phyloP scores from a whole-genome alignment of 2,888 invertebrate genomes.

The Ischnura elegans region DNA sequence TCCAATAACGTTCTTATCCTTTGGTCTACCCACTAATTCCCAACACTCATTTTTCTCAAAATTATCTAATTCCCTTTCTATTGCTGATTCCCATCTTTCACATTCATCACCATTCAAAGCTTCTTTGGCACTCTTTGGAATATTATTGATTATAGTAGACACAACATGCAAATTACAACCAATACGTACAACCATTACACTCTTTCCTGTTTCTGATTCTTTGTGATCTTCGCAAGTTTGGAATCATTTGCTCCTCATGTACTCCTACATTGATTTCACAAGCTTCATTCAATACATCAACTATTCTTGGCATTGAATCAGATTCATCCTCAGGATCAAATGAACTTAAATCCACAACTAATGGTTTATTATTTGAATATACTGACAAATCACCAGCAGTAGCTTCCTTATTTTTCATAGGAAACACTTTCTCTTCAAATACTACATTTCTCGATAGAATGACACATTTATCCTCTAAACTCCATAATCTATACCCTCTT shows the following conservation, averaged over 20 bases:
- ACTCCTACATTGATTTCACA: background rate
- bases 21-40: too few relatives aligned
- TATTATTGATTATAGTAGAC: too few relatives aligned
- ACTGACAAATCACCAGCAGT: background rate
- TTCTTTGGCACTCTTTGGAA: too few relatives aligned
- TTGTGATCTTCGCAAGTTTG: background rate
- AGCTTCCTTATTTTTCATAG: background rate
- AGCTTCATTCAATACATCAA: background rate
- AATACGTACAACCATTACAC: background rate
- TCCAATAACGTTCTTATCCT: too few relatives aligned
- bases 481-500: background rate
- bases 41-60: too few relatives aligned
- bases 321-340: background rate
- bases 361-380: background rate
- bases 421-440: background rate
- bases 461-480: background rate
- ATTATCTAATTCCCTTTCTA: too few relatives aligned
- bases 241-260: background rate
- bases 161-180: too few relatives aligned
- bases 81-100: too few relatives aligned
- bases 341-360: background rate
- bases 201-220: background rate
- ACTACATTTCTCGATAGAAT: background rate
- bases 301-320: background rate
- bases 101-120: too few relatives aligned